Base-by-base conservation (phyloP, 2,888 invertebrate species). In the Muschampia plurimacula region DNA sequence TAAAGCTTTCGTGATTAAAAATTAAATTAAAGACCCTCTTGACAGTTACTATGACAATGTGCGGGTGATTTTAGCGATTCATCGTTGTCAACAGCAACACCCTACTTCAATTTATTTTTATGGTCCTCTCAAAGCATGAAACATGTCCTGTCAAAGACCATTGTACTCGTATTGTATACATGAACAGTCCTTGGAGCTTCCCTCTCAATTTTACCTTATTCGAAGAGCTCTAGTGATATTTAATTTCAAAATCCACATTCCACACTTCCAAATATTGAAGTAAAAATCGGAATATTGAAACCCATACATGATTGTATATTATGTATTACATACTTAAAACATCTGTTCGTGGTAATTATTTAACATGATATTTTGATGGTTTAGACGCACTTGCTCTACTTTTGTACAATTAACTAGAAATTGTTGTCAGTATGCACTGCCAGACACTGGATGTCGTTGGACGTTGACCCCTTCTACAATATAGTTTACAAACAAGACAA, bases 401-500 rank as follows among this genome's bases (percentile, higher is more conserved):
- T 28, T 0, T 60, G 13, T 60, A 36, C 32, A 59, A 32, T 7
- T 28, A 59, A 13, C 13, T 36, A 8, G 13, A 60, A 36, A n/a
- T 55, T 55, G 55, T 60, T 36, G 59, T 59, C 59, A 32, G 60
- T 36, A 39, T 62, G 41, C 41, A 39, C 41, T 10, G 32, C 41
- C 62, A 6, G 36, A 36, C 22, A 39, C 41, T 62, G 62, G 13
- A 60, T n/a, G 62, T 41, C 62, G n/a, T 15, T 36, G 62, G n/a
- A 39, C 62, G 36, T 62, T 62, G 62, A 62, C 36, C 62, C 15
- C 41, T 41, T 36, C 8, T 59, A 59, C 32, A 6, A 59, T 28
- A 32, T 59, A 59, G 59, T 59, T 59, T 32, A 32, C 59, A 59
- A 59, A 32, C 59, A 32, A 32, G 32, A 59, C 59, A 59, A 32